Percentiles rank a stretch among this genome's conserved stretches.
Conservation (phyloP, 2,888 invertebrate genomes). For the Aphidoletes aphidimyza region DNA sequence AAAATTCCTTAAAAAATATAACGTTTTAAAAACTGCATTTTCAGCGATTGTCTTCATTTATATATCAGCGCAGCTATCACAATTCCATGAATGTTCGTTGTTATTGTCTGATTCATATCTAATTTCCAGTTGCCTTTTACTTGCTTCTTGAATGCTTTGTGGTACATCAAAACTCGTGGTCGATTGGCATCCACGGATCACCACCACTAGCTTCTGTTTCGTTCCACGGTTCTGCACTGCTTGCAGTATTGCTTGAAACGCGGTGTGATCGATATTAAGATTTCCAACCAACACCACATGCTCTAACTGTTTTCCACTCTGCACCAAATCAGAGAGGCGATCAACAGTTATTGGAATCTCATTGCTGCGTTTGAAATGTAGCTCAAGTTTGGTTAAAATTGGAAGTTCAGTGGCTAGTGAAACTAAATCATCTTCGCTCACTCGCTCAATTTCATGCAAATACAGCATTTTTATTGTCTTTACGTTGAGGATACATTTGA, state of each 20-base stretch:
- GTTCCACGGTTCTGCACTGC: background rate
- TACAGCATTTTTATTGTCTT: background rate
- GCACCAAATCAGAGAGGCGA: background rate
- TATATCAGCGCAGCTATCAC: too few species aligned
- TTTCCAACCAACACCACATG: background rate
- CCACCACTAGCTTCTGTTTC: background rate
- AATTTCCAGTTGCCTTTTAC: background rate
- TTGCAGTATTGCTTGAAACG: background rate
- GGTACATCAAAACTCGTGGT: conserved; percentile 8
- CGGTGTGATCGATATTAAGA: background rate
- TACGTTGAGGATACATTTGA: conserved; percentile 22
- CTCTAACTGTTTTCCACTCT: background rate
- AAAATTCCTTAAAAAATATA: too few species aligned
- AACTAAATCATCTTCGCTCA: background rate
- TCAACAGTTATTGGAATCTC: background rate
- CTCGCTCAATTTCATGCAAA: background rate
- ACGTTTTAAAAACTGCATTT: too few species aligned
- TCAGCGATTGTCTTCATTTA: too few species aligned
- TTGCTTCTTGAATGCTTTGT: background rate
- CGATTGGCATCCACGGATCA: background rate
- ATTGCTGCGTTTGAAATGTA: background rate
- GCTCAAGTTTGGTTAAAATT: background rate
- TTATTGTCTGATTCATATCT: too few species aligned
- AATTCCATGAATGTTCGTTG: too few species aligned
- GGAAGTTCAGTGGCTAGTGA: background rate